Evolutionary conservation across 2,113 vertebrate genomes (phyloP).

Genomic region (Phodopus roborovskii): DNA sequence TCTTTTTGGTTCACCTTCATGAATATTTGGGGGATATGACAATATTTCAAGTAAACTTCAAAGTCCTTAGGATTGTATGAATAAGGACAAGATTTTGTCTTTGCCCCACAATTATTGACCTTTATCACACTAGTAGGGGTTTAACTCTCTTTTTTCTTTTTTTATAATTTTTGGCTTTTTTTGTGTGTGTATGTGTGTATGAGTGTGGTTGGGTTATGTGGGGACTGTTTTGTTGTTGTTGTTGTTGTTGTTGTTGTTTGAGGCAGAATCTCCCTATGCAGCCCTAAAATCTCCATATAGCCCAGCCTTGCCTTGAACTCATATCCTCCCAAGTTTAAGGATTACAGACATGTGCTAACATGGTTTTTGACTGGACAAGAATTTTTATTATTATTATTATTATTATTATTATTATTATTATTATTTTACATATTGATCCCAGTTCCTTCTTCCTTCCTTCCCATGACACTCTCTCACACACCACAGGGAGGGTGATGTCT

Average conservation of each 20-base stretch:
- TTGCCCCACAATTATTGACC: not conserved
- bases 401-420: too few species aligned
- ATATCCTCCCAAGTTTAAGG: accelerated
- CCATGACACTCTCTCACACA: too few species aligned
- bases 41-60: not conserved
- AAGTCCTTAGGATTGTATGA: not conserved
- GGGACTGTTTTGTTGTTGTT: not conserved
- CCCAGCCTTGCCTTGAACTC: not conserved
- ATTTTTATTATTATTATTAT: too few species aligned
- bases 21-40: not conserved
- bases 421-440: too few species aligned
- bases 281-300: too few species aligned
- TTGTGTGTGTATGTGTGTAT: too few species aligned
- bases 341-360: not conserved
- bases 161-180: not conserved
- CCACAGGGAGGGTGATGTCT: too few species aligned
- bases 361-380: not conserved
- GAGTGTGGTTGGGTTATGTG: not conserved
- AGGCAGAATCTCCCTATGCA: not conserved
- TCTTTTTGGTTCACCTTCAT: not conserved
- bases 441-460: too few species aligned
- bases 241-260: not conserved
- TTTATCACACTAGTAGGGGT: not conserved
- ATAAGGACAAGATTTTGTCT: not conserved
- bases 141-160: not conserved